Evolutionary conservation across 2,797 vertebrate species (phyloP).

Genomic region (Cetoscarus ocellatus): DNA sequence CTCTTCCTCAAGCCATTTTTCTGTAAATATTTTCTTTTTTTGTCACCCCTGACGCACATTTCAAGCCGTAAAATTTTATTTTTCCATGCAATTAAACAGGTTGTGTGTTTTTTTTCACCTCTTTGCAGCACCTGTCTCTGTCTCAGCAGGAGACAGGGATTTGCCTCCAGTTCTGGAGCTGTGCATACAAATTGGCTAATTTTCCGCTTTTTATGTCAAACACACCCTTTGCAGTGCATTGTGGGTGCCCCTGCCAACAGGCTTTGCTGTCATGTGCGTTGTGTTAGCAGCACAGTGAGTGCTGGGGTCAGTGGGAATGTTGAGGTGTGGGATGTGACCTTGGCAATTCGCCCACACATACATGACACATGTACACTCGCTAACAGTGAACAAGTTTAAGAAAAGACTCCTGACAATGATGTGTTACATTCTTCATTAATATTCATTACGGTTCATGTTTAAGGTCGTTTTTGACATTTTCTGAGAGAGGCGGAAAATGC

Average conservation of each 20-base stretch:
- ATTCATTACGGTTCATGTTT: constrained; percentile 27
- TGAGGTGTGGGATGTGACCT: constrained; percentile 28
- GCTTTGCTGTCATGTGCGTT: not conserved
- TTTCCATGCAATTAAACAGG: constrained; percentile 19
- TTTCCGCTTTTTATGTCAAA: constrained; percentile 55
- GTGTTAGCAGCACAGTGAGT: not conserved
- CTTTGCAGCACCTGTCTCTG: constrained; percentile 25
- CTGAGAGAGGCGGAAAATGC: not conserved
- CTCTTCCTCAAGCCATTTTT: constrained; percentile 24
- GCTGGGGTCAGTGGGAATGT: constrained; percentile 7
- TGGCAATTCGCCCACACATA: constrained; percentile 19
- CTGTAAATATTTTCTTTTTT: constrained; percentile 16
- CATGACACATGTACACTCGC: constrained; percentile 7
- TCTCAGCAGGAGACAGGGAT: constrained; percentile 38
- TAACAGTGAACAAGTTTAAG: constrained; percentile 14
- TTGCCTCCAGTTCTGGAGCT: constrained; percentile 37
- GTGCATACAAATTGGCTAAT: constrained; percentile 70
- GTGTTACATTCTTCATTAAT: constrained; percentile 26
- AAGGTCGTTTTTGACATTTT: constrained; percentile 20
- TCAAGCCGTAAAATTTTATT: constrained; percentile 29
- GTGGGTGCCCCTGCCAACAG: constrained; percentile 19
- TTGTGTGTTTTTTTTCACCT: constrained; percentile 9
- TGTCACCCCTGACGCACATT: constrained; percentile 14
- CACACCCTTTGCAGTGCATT: not conserved
- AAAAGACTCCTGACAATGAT: not conserved